Evolutionary conservation across 2,797 vertebrate species (phyloP).

Genomic region (Crenichthys baileyi): DNA sequence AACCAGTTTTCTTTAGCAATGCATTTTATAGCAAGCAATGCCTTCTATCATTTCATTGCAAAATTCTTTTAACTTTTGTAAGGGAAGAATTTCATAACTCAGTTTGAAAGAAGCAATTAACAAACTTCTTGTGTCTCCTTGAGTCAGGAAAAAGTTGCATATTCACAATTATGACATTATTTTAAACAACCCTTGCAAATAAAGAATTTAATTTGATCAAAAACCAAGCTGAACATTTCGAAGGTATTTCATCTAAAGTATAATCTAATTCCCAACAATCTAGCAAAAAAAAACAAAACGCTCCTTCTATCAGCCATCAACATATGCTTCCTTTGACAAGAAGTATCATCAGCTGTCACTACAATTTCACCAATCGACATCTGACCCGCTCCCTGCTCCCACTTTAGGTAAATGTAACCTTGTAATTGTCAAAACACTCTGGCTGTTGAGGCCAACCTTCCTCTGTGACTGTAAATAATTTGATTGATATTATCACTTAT

Average conservation of each 20-base stretch:
- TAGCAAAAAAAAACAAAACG: background rate
- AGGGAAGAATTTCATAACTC: conserved; percentile 6
- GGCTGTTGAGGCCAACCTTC: conserved; percentile 18
- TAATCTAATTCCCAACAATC: background rate
- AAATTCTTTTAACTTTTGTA: background rate
- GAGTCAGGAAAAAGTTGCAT: background rate
- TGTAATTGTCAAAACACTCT: conserved; percentile 38
- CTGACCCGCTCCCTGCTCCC: conserved; percentile 16
- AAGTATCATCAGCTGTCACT: conserved; percentile 15
- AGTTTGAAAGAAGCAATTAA: conserved; percentile 16
- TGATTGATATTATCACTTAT: conserved; percentile 39
- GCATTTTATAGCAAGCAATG: background rate
- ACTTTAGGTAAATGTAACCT: conserved; percentile 22
- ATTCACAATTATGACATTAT: background rate
- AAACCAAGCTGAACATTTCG: background rate
- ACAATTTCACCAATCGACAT: conserved; percentile 26
- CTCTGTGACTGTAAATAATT: conserved; percentile 50
- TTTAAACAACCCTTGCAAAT: background rate
- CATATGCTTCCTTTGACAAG: conserved; percentile 27
- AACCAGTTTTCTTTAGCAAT: background rate
- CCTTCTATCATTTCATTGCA: background rate
- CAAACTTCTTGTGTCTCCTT: background rate
- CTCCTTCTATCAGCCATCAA: conserved; percentile 7
- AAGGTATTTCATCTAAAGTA: conserved; percentile 6
- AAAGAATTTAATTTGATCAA: background rate